Percentiles rank a stretch among this genome's conserved stretches.
phyloP scores from a whole-genome alignment of 1,140 invertebrate species.

The Colletes latitarsis region DNA sequence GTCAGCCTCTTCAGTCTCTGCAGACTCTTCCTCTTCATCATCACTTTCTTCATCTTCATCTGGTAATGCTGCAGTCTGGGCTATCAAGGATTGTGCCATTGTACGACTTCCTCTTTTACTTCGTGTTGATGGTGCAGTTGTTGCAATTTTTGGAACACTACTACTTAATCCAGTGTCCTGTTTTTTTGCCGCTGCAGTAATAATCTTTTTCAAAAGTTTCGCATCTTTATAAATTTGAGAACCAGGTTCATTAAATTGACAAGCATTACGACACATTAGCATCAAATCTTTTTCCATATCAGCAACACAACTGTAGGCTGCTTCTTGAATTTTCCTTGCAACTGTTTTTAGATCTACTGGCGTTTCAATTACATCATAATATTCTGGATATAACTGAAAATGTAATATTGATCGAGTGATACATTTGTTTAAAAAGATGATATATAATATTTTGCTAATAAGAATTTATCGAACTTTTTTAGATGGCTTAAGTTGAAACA shows the following conservation, averaged over 20 bases:
- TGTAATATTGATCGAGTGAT: constrained; percentile 13
- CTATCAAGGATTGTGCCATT: constrained; percentile 78
- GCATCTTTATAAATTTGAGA: constrained; percentile 98
- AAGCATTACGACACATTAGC: constrained; percentile 97
- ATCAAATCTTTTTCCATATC: constrained; percentile 96
- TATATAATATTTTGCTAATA: not conserved
- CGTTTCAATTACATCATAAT: constrained; percentile 97
- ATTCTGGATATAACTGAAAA: constrained; percentile 94
- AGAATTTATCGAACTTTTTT: constrained; percentile 83
- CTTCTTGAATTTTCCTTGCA: constrained; percentile 93
- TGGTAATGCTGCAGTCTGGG: constrained; percentile 79
- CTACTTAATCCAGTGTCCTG: constrained; percentile 72
- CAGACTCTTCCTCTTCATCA: constrained; percentile 85
- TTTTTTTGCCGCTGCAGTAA: constrained; percentile 79
- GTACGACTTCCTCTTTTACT: constrained; percentile 81
- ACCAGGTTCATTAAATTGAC: constrained; percentile 97
- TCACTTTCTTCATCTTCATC: constrained; percentile 84
- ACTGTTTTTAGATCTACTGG: constrained; percentile 98
- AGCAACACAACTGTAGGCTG: constrained; percentile 87
- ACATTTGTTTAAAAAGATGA: not conserved
- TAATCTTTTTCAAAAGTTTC: constrained; percentile 91
- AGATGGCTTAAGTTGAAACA: constrained; percentile 95
- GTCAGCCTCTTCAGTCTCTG: constrained; percentile 84
- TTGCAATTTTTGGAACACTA: constrained; percentile 65
- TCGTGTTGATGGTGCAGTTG: constrained; percentile 78